Percentiles rank a stretch among this genome's conserved stretches.
phyloP scores from a whole-genome alignment of 2,888 invertebrate species.

The Piscicola geometra region DNA sequence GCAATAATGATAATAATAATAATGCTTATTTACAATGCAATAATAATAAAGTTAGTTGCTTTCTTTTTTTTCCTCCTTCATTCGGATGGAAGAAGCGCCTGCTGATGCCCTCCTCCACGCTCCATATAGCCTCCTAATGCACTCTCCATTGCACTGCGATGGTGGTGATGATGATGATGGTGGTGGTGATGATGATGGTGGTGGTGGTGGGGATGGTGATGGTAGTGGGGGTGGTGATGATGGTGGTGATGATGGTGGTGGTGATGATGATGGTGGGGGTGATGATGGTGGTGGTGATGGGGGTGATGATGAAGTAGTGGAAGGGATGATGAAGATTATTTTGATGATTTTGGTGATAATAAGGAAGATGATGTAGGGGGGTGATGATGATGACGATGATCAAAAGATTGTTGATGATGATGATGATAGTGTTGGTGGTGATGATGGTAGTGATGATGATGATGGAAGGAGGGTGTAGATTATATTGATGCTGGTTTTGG shows the following conservation, averaged over 20 bases:
- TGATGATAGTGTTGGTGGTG: slow-evolving; percentile 29
- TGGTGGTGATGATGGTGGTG: slow-evolving; percentile 19
- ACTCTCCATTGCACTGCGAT: no score
- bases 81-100: no score
- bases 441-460: slow-evolving; percentile 20
- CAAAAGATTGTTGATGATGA: slow-evolving; percentile 8
- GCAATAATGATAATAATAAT: no score
- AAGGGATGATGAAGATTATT: slow-evolving; percentile 27
- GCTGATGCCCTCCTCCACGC: no score
- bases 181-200: neutral
- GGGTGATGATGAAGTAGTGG: slow-evolving; percentile 7
- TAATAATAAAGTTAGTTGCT: no score
- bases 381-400: slow-evolving; percentile 11
- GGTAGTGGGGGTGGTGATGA: slow-evolving; percentile 26
- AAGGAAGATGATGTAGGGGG: neutral
- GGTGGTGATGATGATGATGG: slow-evolving; percentile 30
- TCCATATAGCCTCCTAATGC: no score
- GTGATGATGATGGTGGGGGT: slow-evolving; percentile 7
- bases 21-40: no score
- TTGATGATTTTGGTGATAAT: neutral
- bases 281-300: slow-evolving; percentile 28
- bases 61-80: no score
- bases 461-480: slow-evolving; percentile 11
- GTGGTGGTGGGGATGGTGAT: neutral
- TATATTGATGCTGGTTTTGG: neutral